Conservation (phyloP, 23 tunicate genomes). For the Styela clava region DNA sequence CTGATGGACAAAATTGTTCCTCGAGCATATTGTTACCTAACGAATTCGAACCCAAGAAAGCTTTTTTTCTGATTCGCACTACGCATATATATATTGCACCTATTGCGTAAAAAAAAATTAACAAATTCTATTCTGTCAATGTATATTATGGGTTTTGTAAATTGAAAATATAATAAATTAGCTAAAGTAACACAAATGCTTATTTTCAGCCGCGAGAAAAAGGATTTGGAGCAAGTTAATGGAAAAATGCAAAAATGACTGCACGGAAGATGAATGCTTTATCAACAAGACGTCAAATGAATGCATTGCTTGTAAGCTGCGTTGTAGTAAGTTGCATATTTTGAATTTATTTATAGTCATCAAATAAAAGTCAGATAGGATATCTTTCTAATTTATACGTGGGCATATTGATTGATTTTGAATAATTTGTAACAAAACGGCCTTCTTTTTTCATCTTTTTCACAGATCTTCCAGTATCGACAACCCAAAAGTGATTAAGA, state of each 20-base stretch:
- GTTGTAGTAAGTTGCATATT: neutral
- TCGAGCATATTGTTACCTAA: neutral
- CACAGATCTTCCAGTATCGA: no score
- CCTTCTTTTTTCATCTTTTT: no score
- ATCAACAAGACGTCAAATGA: neutral
- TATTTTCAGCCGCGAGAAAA: neutral
- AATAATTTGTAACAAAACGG: no score
- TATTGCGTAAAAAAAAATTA: neutral
- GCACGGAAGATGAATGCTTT: neutral
- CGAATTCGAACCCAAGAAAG: neutral
- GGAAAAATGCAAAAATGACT: neutral
- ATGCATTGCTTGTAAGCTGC: neutral
- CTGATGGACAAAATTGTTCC: no score
- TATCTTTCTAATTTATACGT: no score
- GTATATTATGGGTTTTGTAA: no score
- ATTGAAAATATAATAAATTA: no score
- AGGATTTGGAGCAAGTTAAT: neutral
- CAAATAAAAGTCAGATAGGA: no score
- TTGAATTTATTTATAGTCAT: no score
- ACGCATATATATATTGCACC: neutral
- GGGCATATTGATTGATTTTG: no score
- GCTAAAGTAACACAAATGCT: no score
- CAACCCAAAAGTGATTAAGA: no score
- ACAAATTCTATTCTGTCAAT: neutral
- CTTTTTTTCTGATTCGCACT: neutral